Base-by-base conservation (phyloP, 2,888 invertebrate species). In the Clitarchus hookeri region DNA sequence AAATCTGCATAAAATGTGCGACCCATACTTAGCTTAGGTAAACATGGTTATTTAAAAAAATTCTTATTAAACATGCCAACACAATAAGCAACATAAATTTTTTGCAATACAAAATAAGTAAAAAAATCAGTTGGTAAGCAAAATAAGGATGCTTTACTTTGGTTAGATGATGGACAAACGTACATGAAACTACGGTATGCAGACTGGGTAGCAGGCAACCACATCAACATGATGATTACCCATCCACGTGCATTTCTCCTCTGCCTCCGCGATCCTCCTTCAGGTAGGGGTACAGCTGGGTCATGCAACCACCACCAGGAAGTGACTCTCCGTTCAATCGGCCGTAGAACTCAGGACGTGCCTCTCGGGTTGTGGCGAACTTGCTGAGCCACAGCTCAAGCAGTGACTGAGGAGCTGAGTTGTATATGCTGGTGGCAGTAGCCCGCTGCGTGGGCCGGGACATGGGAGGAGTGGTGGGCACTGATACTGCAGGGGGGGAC, bases 241-340 rank as follows among this genome's bases (percentile, higher is more conserved):
- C 87, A 54, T 87, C 87, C 6, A 85, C 65, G 83, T 86, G 86
- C 86, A 87, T 86, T 19, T 86, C 85, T 44, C 85, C 83, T 23
- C 85, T 25, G 12, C 83, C 79, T 25, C 85, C 83, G 0, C 87
- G 87, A 6, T 44, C 83, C 25, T 88, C 87, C 88, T 94, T 94
- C 82, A 97, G 91, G 89, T 96, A 96, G 0, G 95, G 94, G 91
- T 97, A 97, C 3, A 97, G 91, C 88, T 95, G 95, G 0, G 96
- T 96, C 80, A 94, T 91, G 19, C 93, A 91, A 19, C 95, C 93
- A 6, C 93, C 93, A 83, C 91, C 91, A 79, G 91, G 89, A 23
- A 87, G 85, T 23, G 87, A 87, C 79, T 90, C 90, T 36, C 90
- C 89, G 86, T 88, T 92, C 6, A 91, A 36, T 86, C 94, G 91